phyloP scores from a whole-genome alignment of 2,888 invertebrate species.

The Malthinus seriepunctatus region DNA sequence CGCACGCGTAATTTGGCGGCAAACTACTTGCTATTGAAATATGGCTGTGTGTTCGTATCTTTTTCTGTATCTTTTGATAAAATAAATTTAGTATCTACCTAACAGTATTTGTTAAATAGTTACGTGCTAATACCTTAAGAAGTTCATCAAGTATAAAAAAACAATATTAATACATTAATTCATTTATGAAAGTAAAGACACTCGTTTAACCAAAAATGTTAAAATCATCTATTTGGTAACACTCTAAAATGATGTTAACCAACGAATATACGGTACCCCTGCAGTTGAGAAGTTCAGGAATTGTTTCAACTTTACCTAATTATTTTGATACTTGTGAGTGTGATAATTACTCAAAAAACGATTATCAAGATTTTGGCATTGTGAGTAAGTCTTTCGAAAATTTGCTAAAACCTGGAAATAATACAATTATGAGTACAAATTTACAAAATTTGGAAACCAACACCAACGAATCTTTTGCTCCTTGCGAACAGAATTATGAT shows the following conservation, averaged over 20 bases:
- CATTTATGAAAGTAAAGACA: neutral
- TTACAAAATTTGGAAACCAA: slow-evolving; percentile 6
- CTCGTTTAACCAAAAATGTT: slow-evolving; percentile 2
- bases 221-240: neutral
- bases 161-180: neutral
- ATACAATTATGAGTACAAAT: neutral
- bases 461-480: neutral
- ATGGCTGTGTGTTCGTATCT: slow-evolving; percentile 17
- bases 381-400: neutral
- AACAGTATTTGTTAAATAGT: too few species aligned
- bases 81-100: neutral
- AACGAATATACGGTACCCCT: slow-evolving; percentile 16
- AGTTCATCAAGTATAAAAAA: neutral
- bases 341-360: slow-evolving; percentile 2
- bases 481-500: slow-evolving; percentile 12
- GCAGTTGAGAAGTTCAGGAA: slow-evolving; percentile 8
- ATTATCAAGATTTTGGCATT: slow-evolving; percentile 2
- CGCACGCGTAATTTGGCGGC: slow-evolving; percentile 34
- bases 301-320: slow-evolving; percentile 10
- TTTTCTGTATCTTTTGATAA: slow-evolving; percentile 10
- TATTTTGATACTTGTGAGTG: slow-evolving; percentile 14
- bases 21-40: slow-evolving; percentile 21
- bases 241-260: slow-evolving; percentile 11
- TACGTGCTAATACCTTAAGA: neutral
- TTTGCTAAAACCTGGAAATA: neutral